Conservation (phyloP, 2,113 vertebrate genomes). For the Actenoides hombroni region DNA sequence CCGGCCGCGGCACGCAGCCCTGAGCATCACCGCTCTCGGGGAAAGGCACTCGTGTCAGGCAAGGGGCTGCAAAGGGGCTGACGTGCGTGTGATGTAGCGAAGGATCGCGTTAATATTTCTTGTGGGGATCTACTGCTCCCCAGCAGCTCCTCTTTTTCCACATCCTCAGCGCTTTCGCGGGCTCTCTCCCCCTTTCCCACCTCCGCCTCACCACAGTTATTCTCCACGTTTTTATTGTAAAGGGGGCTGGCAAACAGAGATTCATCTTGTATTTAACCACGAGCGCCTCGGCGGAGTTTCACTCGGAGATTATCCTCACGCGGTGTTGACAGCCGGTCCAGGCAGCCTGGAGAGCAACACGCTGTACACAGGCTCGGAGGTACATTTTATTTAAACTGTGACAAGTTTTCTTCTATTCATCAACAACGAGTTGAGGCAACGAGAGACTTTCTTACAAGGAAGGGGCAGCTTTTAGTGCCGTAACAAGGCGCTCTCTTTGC, state of each 20-base stretch:
- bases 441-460: not conserved
- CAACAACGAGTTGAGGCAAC: not conserved
- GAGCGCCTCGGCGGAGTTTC: not conserved
- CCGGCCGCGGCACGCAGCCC: not conserved
- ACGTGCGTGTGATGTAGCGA: rapidly evolving
- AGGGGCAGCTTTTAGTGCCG: rapidly evolving
- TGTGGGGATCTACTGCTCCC: not conserved
- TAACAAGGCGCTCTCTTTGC: not conserved
- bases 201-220: not conserved
- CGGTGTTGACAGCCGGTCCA: not conserved
- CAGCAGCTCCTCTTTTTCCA: not conserved
- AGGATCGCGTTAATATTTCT: not conserved
- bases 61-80: not conserved
- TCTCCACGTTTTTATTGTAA: not conserved
- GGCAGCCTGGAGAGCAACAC: not conserved
- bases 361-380: not conserved
- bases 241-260: not conserved
- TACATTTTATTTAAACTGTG: not conserved
- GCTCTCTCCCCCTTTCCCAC: not conserved
- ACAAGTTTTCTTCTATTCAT: not conserved
- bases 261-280: not conserved
- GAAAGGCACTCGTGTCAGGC: rapidly evolving
- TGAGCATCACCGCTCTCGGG: not conserved
- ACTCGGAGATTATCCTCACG: rapidly evolving
- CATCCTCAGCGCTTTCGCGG: rapidly evolving